These are phyloP conservation scores for Drosophila ambigua DNA, from an alignment of 1,140 invertebrate genomes.

Conservation along the genomic window DNA sequence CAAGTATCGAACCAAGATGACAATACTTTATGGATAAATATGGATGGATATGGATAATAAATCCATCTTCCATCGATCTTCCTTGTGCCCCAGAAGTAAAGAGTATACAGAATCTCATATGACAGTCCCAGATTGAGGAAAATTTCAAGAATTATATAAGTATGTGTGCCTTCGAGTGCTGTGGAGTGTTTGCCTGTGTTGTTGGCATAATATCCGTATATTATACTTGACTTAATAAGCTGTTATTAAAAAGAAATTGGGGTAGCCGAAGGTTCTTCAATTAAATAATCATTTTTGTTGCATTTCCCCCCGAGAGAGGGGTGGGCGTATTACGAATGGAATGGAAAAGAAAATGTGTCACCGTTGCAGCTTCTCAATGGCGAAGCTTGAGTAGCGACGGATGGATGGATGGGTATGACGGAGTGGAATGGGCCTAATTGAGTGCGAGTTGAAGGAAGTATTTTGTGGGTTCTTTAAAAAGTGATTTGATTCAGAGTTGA, in stretches of 20 bases:
- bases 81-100: not conserved
- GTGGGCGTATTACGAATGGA: too few species aligned
- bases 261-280: conserved; percentile 54
- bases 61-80: too few species aligned
- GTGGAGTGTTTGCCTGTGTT: conserved; percentile 40
- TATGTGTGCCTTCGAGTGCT: conserved; percentile 38
- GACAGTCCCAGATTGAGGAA: conserved; percentile 63
- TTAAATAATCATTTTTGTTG: conserved; percentile 72
- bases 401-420: not conserved
- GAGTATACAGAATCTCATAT: conserved; percentile 54
- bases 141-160: conserved; percentile 43
- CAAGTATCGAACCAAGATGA: too few species aligned
- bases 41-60: too few species aligned
- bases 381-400: not conserved
- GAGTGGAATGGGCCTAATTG: too few species aligned
- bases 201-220: conserved; percentile 62
- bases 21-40: too few species aligned
- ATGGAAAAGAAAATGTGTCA: conserved; percentile 25
- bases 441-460: not conserved
- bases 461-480: not conserved
- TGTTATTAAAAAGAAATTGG: conserved; percentile 79
- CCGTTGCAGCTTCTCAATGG: conserved; percentile 19
- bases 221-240: conserved; percentile 78
- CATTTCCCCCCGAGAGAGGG: conserved; percentile 4
- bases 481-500: not conserved